Percentiles rank a stretch among this genome's conserved stretches.
phyloP scores from a whole-genome alignment of 1,140 invertebrate genomes.

The Temnothorax nylanderi region DNA sequence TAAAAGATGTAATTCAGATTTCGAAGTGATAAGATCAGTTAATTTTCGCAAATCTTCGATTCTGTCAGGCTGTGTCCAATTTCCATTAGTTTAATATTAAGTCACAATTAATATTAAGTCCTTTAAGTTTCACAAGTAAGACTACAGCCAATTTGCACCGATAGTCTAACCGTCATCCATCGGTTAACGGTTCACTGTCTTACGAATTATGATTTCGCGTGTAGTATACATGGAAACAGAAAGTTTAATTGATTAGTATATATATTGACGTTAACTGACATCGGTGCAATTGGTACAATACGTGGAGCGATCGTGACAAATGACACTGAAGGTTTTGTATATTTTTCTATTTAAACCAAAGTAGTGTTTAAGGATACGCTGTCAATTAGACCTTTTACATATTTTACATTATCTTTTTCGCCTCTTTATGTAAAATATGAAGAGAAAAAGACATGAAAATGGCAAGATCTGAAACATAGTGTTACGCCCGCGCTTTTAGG shows the following conservation, averaged over 20 bases:
- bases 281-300: conserved; percentile 19
- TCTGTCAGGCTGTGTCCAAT: conserved; percentile 40
- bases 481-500: too few species aligned
- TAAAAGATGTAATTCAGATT: neutral
- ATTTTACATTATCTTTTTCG: conserved; percentile 14
- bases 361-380: conserved; percentile 69
- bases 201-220: neutral
- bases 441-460: neutral
- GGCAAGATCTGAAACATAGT: neutral
- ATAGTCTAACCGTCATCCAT: neutral
- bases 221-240: neutral
- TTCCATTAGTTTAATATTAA: neutral
- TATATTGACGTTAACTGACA: neutral
- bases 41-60: conserved; percentile 25
- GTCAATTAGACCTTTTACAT: conserved; percentile 73
- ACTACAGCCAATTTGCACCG: neutral
- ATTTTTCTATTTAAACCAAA: conserved; percentile 73
- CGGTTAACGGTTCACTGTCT: neutral
- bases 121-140: conserved; percentile 42
- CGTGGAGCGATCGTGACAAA: conserved; percentile 32
- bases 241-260: neutral
- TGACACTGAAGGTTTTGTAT: conserved; percentile 57
- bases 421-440: conserved; percentile 11
- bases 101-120: conserved; percentile 43
- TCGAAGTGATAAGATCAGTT: neutral